Percentiles rank a stretch among this genome's conserved stretches.
These are phyloP conservation scores for Labrus mixtus DNA, from an alignment of 2,113 vertebrate genomes.

Conservation along the genomic window DNA sequence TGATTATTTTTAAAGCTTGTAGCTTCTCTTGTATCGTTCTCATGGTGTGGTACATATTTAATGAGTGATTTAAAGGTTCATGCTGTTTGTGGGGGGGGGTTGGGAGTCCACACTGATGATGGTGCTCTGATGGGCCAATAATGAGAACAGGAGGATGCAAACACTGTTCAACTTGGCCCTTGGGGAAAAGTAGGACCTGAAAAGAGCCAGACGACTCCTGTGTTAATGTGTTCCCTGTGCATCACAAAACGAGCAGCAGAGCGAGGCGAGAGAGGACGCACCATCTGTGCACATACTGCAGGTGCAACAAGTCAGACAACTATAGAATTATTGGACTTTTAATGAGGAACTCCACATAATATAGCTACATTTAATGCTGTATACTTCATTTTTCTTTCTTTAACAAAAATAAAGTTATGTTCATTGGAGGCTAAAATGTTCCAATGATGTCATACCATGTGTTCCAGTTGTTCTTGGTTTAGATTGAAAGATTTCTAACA, in stretches of 20 bases:
- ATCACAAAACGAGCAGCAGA: constrained; percentile 27
- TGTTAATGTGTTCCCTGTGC: constrained; percentile 43
- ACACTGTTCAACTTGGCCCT: constrained; percentile 13
- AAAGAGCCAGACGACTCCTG: constrained; percentile 46
- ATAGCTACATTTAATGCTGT: background rate
- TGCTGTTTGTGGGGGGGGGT: constrained; percentile 11
- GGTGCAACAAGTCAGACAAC: constrained; percentile 9
- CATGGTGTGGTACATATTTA: background rate
- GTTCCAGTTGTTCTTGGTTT: too few relatives aligned
- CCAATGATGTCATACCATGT: too few relatives aligned
- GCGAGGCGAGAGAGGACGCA: constrained; percentile 2
- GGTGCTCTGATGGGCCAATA: constrained; percentile 32
- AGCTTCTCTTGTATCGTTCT: background rate
- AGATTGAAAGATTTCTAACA: too few relatives aligned
- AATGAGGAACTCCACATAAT: background rate
- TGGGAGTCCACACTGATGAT: constrained; percentile 12
- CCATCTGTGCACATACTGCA: constrained; percentile 49
- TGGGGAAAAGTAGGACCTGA: constrained; percentile 24
- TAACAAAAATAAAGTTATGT: too few relatives aligned
- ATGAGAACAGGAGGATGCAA: constrained; percentile 47
- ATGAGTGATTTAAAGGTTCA: constrained; percentile 28
- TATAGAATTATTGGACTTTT: constrained; percentile 5
- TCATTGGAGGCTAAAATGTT: too few relatives aligned
- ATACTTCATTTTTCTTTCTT: background rate
- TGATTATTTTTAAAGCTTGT: background rate